Evolutionary conservation across 2,888 invertebrate genomes (phyloP).

Genomic region (Acanthosoma haemorrhoidale): DNA sequence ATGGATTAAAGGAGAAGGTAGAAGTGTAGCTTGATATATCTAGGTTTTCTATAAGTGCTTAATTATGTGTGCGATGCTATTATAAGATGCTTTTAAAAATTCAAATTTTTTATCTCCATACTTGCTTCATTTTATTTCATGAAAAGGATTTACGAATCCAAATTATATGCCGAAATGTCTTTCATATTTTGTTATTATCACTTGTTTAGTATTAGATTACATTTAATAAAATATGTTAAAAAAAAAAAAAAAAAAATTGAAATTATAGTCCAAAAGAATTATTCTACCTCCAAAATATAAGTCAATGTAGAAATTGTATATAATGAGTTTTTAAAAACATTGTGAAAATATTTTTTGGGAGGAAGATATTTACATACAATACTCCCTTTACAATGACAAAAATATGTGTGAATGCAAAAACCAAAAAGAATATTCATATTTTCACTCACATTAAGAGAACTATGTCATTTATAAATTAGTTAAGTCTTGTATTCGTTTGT

Average conservation of each 20-base stretch:
- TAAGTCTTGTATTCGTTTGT: conserved; percentile 25
- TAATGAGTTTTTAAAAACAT: conserved; percentile 21
- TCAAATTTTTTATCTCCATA: conserved; percentile 10
- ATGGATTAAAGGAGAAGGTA: not conserved
- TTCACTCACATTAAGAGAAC: not conserved
- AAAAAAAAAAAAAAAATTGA: conserved; percentile 1
- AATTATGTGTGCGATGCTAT: conserved; percentile 16
- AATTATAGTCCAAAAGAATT: conserved; percentile 19
- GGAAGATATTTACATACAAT: not conserved
- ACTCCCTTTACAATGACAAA: not conserved
- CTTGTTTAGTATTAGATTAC: conserved; percentile 18
- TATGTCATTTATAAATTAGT: conserved; percentile 24
- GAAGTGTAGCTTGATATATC: conserved; percentile 24
- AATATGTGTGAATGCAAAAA: not conserved
- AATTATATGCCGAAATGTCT: conserved; percentile 25
- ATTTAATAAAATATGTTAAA: conserved; percentile 5
- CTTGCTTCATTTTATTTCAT: not conserved
- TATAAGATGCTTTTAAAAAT: conserved; percentile 16
- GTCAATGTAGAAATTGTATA: conserved; percentile 27
- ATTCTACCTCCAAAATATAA: conserved; percentile 28
- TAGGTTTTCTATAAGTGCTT: conserved; percentile 24
- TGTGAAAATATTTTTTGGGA: conserved; percentile 1
- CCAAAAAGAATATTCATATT: conserved; percentile 11
- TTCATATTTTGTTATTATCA: conserved; percentile 26
- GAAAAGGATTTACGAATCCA: conserved; percentile 12